Conservation (phyloP, 2,797 vertebrate species). For the Haliaeetus vocifer region DNA sequence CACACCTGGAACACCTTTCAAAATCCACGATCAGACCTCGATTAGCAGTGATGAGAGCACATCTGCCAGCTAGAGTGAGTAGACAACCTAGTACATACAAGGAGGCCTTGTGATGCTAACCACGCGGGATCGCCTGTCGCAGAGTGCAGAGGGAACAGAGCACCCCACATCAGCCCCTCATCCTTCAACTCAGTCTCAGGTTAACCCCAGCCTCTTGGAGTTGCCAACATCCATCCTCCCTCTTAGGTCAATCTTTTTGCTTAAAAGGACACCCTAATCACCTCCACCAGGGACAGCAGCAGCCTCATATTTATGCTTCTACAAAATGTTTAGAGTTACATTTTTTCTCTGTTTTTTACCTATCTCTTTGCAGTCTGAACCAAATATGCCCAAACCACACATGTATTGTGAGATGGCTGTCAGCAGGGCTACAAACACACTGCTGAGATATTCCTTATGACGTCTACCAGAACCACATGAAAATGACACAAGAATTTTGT, state of each 20-base stretch:
- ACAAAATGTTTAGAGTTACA: neutral
- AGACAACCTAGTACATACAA: neutral
- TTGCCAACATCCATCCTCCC: neutral
- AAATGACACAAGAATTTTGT: neutral
- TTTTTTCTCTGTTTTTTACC: neutral
- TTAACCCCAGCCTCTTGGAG: neutral
- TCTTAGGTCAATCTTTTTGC: neutral
- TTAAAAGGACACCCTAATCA: neutral
- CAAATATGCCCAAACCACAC: neutral
- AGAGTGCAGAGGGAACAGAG: neutral
- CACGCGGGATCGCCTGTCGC: neutral
- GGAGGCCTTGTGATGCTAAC: neutral
- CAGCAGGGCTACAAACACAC: neutral
- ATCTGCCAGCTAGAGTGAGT: neutral
- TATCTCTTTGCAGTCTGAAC: neutral
- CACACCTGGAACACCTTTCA: neutral
- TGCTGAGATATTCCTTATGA: neutral
- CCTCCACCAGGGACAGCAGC: neutral
- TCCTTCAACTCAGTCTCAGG: neutral
- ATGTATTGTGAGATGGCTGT: neutral
- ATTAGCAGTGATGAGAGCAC: accelerated
- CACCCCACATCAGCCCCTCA: neutral
- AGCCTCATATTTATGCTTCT: neutral
- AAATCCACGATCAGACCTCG: neutral
- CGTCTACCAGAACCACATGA: neutral